Conservation (phyloP, 1,140 invertebrate genomes). For the Pachypeltis micranthus region DNA sequence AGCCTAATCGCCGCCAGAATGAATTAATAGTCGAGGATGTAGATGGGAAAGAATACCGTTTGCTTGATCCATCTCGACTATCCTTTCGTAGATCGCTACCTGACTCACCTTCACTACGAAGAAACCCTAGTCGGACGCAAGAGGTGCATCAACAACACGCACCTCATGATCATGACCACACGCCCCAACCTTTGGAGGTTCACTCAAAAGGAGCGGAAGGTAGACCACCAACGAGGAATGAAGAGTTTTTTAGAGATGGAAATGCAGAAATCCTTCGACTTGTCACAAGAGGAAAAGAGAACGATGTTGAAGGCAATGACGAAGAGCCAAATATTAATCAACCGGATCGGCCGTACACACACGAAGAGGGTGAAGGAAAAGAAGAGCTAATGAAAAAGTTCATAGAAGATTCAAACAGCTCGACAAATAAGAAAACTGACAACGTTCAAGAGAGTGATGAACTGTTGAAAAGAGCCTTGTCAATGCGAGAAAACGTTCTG, state of each 20-base stretch:
- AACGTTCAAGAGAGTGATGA: conserved; percentile 21
- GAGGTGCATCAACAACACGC: not conserved
- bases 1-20: conserved; percentile 5
- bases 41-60: conserved; percentile 31
- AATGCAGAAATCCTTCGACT: conserved; percentile 67
- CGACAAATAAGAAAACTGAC: conserved; percentile 26
- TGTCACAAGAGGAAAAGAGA: conserved; percentile 52
- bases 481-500: conserved; percentile 17
- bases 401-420: conserved; percentile 58
- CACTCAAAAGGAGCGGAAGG: conserved; percentile 25
- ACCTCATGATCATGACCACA: conserved; percentile 18
- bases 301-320: conserved; percentile 43
- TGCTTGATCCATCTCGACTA: conserved; percentile 26
- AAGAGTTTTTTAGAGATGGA: conserved; percentile 65
- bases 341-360: conserved; percentile 28
- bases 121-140: not conserved
- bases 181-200: not conserved
- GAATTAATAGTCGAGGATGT: conserved; percentile 37
- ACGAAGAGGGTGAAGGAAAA: conserved; percentile 52
- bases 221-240: conserved; percentile 34
- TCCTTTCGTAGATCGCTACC: not conserved
- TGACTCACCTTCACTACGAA: conserved; percentile 39
- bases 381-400: conserved; percentile 66
- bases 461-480: conserved; percentile 19
- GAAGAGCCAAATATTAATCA: conserved; percentile 37